Conservation (phyloP, 2,888 invertebrate genomes). For the Falcaria lacertinaria region DNA sequence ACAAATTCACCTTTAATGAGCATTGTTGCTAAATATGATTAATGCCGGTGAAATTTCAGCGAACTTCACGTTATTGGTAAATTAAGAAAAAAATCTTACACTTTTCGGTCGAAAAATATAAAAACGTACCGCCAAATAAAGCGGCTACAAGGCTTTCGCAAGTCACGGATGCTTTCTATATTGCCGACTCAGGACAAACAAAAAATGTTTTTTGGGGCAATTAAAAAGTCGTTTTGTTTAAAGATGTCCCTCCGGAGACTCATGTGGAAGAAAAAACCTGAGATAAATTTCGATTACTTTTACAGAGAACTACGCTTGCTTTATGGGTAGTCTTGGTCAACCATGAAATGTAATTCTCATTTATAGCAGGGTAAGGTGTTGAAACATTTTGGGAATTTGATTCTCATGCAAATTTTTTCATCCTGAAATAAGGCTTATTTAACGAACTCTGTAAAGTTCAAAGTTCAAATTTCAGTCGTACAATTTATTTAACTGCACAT, state of each 20-base stretch:
- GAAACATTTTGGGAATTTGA: no score
- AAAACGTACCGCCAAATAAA: constrained; percentile 14
- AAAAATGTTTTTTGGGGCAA: background rate
- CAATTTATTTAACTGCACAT: constrained; percentile 33
- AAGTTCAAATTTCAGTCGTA: constrained; percentile 17
- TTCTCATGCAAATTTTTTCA: no score
- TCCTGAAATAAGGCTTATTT: no score
- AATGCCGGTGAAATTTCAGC: constrained; percentile 54
- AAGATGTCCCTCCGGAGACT: no score
- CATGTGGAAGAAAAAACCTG: no score
- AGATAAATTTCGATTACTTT: no score
- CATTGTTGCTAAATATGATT: constrained; percentile 66
- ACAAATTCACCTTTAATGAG: constrained; percentile 72
- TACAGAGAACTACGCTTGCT: no score
- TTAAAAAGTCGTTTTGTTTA: no score
- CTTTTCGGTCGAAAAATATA: constrained; percentile 12
- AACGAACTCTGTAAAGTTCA: no score
- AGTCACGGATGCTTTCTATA: constrained; percentile 11
- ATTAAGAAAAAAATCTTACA: constrained; percentile 10
- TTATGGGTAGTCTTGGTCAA: no score
- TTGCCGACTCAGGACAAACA: background rate
- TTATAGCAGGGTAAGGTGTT: no score
- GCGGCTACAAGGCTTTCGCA: constrained; percentile 12
- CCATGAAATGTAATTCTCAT: no score
- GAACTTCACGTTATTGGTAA: constrained; percentile 24